Evolutionary conservation across 2,888 invertebrate genomes (phyloP), one percentile per base, ranked within the genome.

Genomic region (Scotopteryx bipunctaria): DNA sequence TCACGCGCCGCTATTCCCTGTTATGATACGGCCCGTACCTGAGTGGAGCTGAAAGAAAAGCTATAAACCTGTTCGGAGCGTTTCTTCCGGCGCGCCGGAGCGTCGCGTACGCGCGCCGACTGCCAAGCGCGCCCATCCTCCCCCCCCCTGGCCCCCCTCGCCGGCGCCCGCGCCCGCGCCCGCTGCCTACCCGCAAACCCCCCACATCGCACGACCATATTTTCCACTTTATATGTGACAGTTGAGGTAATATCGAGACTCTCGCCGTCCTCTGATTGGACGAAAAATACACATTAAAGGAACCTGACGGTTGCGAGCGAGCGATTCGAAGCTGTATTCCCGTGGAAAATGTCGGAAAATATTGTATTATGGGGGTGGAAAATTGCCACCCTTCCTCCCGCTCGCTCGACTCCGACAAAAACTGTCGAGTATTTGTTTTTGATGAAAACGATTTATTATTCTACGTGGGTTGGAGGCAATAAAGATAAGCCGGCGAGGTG

Each of bases 141-240:
- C 64, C 64, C 61, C 61, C 58, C 65, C 63, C 70, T 62, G 66
- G n/a, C n/a, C n/a, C n/a, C n/a, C n/a, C n/a, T n/a, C n/a, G n/a
- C n/a, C n/a, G n/a, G n/a, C n/a, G n/a, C n/a, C n/a, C 71, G 55
- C 67, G 42, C 61, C 61, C 48, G 40, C 57, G 52, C 55, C 61
- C 37, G 50, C 27, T 40, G 37, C 61, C 55, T 64, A 61, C 70
- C 71, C 70, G 64, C 65, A 57, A 69, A 64, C 80, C 79, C 88
- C 83, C 89, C 78, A 84, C 86, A 89, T 85, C 87, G 86, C 85
- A 86, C 86, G 89, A 91, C 91, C 91, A 91, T 91, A 91, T 91
- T 91, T 91, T 90, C 91, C 91, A 91, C 91, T 91, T 91, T 91
- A 91, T 91, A 91, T 91, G 91, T 91, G 91, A 91, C 91, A 91